Evolutionary conservation across 1,140 invertebrate species (phyloP), one percentile per base, ranked within the genome.

Genomic region (Hesperophylax magnus): DNA sequence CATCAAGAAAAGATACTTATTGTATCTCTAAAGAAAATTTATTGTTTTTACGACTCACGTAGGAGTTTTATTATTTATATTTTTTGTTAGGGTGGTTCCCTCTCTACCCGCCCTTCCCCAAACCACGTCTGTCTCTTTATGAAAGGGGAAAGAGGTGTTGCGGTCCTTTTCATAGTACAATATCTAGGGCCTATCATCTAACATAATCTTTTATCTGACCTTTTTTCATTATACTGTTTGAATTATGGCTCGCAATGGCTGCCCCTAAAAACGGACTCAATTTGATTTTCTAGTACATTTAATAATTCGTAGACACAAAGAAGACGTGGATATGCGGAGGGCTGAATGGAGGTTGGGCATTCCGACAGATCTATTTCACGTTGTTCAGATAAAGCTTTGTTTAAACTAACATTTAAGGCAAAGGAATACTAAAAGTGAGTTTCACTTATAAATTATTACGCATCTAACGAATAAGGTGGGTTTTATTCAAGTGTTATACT

Each of bases 11-110:
- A 81, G 79, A 81, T 83, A 83, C 82, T 83, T 83, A 83, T 83
- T 83, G 82, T 83, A 83, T 83, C 82, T 83, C 79, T 83, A 83
- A 83, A 83, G 82, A 77, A 83, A 83, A 83, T 83, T 83, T 83
- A 83, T 83, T 83, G 82, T 83, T 83, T 83, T 83, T 83, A 83
- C 82, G 82, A 79, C 79, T 81, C 82, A 83, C 82, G 82, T 83
- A 83, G 82, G 82, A 83, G 82, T 83, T 83, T 83, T 83, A 83
- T 83, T 83, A 83, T 83, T 83, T 83, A 83, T 83, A 83, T 83
- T 83, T 83, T 80, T 83, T 81, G 79, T 83, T 77, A 63, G 82
- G 79, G 82, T 75, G 61, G 78, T 54, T 61, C 58, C 79, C 56
- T 72, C 54, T 80, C 54, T 39, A 4, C 56, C 69, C 39, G 31